phyloP scores from a whole-genome alignment of 2,113 vertebrate species.

The Chloropsis cyanopogon region DNA sequence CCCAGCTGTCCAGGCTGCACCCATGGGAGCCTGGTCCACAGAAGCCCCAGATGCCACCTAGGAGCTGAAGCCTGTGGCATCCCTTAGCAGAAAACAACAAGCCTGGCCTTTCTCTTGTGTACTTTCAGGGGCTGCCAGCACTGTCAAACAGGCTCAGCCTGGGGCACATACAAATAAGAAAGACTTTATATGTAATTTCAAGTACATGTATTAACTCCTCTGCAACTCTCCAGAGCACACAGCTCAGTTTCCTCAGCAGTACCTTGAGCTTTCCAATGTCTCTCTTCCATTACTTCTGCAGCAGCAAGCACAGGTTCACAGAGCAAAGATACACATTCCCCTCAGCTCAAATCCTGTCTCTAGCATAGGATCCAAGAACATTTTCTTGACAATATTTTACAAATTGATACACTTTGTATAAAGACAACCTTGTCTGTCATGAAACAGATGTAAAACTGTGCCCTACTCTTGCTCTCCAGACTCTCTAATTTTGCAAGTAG shows the following conservation, averaged over 20 bases:
- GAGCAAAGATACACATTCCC: neutral
- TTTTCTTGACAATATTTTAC: neutral
- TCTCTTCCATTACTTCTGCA: neutral
- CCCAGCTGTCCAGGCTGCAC: accelerated
- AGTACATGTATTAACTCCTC: neutral
- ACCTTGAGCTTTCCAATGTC: neutral
- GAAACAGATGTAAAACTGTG: neutral
- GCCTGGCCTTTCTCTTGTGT: neutral
- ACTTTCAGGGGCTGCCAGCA: neutral
- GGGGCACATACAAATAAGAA: neutral
- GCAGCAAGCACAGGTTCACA: neutral
- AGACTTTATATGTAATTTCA: neutral
- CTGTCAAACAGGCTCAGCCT: neutral
- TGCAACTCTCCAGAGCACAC: neutral
- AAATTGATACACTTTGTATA: neutral
- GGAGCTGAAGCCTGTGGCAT: neutral
- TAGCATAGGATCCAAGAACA: neutral
- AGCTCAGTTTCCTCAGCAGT: neutral
- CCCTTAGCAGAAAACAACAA: neutral
- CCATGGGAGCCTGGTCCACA: accelerated
- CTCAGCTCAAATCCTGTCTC: neutral
- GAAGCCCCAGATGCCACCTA: neutral
- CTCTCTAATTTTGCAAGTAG: neutral
- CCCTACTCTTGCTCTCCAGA: neutral
- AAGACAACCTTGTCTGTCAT: neutral